Evolutionary conservation across 2,113 vertebrate species (phyloP).

Genomic region (Cygnus atratus): DNA sequence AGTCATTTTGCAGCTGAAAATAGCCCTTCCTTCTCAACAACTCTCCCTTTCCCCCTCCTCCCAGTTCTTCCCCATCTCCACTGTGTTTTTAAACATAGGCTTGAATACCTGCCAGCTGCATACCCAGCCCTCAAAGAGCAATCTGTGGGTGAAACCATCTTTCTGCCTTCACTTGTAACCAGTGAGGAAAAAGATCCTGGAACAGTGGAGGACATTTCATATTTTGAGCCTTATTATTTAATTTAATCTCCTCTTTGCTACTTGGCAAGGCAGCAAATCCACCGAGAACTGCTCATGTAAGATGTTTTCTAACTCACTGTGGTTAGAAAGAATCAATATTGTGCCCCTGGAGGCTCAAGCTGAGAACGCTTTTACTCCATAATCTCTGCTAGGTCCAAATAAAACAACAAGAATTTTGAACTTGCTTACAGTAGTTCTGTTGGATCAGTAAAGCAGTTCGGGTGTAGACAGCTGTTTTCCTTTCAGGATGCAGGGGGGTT

Average conservation of each 20-base stretch:
- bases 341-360: slow-evolving; percentile 4
- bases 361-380: slow-evolving; percentile 38
- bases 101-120: slow-evolving; percentile 27
- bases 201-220: slow-evolving; percentile 13
- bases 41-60: not conserved
- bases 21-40: not conserved
- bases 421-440: slow-evolving; percentile 43
- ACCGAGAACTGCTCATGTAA: slow-evolving; percentile 40
- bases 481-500: slow-evolving; percentile 55
- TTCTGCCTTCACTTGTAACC: slow-evolving; percentile 32
- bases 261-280: slow-evolving; percentile 44
- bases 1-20: not conserved
- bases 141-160: slow-evolving; percentile 8
- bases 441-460: not conserved
- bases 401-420: slow-evolving; percentile 37
- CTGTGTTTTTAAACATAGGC: slow-evolving; percentile 1
- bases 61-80: not conserved
- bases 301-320: slow-evolving; percentile 19
- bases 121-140: not conserved
- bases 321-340: slow-evolving; percentile 43
- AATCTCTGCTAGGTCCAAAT: slow-evolving; percentile 15
- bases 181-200: slow-evolving; percentile 12
- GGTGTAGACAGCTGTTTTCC: slow-evolving; percentile 37
- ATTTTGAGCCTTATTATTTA: slow-evolving; percentile 40
- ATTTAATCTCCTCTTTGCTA: slow-evolving; percentile 31